A percentile compares a stretch with the other conserved stretches of the same genome.
phyloP scores from a whole-genome alignment of 2,797 vertebrate species.

The Phataginus tetradactyla region DNA sequence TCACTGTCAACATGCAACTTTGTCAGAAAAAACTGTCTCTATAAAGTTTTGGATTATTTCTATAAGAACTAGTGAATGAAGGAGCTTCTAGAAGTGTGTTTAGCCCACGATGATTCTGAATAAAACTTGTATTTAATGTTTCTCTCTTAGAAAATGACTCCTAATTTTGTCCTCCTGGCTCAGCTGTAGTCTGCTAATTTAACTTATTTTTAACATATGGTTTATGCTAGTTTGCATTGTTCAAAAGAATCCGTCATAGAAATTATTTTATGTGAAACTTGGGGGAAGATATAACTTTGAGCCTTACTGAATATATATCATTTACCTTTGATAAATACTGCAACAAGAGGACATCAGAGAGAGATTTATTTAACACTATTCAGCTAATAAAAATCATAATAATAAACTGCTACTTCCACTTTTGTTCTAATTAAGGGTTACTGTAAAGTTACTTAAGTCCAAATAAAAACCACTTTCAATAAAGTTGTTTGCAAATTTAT shows the following conservation, averaged over 20 bases:
- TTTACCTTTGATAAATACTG: not conserved
- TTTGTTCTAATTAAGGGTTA: not conserved
- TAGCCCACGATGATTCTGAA: not conserved
- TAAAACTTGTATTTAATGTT: not conserved
- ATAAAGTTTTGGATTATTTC: not conserved
- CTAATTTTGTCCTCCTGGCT: not conserved
- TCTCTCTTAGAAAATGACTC: not conserved
- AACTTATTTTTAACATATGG: not conserved
- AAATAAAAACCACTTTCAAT: constrained; percentile 28
- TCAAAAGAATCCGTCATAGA: not conserved
- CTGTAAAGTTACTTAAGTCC: not conserved
- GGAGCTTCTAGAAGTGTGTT: not conserved
- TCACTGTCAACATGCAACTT: not conserved
- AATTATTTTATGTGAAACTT: not conserved
- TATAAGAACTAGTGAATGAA: not conserved
- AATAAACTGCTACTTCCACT: not conserved
- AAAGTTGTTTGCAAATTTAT: not conserved
- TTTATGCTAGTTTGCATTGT: not conserved
- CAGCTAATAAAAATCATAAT: not conserved
- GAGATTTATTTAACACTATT: not conserved
- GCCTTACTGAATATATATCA: not conserved
- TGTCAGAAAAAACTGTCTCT: not conserved
- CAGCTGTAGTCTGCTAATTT: not conserved
- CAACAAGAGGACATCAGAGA: not conserved
- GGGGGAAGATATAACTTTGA: not conserved